Percentiles rank a stretch among this genome's conserved stretches.
Evolutionary conservation across 2,888 invertebrate genomes (phyloP).

Genomic region (Amphipyra tragopoginis): DNA sequence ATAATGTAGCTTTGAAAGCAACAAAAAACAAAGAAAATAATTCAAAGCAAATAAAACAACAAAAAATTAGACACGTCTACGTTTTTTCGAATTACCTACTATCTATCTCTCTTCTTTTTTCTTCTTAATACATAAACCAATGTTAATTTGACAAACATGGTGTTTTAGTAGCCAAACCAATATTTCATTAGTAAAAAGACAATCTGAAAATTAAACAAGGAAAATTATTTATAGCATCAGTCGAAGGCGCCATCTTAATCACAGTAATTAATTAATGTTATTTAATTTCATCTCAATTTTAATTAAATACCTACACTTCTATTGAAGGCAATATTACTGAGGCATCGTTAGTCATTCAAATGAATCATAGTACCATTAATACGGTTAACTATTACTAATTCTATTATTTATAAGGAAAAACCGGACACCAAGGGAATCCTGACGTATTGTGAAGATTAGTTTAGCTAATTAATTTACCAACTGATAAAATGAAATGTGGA

Average conservation of each 20-base stretch:
- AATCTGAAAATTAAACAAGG: conserved; percentile 12
- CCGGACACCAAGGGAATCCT: not conserved
- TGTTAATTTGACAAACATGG: no score
- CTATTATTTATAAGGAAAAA: conserved; percentile 15
- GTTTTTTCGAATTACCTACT: no score
- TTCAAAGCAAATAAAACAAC: no score
- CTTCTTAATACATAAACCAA: no score
- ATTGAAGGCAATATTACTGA: not conserved
- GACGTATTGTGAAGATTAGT: not conserved
- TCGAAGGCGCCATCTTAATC: no score
- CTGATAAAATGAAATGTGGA: not conserved
- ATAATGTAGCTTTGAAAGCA: no score
- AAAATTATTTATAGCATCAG: conserved; percentile 11
- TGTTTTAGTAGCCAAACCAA: not conserved
- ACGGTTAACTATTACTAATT: no score
- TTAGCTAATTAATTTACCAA: conserved; percentile 1
- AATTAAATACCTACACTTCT: not conserved
- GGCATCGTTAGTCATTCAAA: conserved; percentile 1
- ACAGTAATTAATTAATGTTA: no score
- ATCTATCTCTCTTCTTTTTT: no score
- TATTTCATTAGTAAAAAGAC: conserved; percentile 21
- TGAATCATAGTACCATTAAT: conserved; percentile 13
- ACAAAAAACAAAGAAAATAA: not conserved
- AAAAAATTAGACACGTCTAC: no score
- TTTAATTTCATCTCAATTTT: no score